These are phyloP conservation scores for Gonocerus acuteangulatus DNA, from an alignment of 2,888 invertebrate species.

Conservation along the genomic window DNA sequence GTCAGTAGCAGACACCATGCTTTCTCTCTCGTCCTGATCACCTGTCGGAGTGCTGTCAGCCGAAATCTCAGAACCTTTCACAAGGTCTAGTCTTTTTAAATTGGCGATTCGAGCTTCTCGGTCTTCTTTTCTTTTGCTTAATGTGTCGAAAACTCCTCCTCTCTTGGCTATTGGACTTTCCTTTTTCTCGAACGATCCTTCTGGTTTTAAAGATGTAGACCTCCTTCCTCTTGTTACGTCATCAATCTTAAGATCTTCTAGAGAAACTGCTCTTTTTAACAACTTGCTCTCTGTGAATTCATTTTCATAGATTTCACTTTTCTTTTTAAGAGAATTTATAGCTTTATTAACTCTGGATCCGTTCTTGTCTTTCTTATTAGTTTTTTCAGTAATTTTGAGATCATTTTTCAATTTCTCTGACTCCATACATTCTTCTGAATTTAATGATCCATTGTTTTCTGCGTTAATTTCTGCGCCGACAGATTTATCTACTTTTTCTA, in stretches of 20 bases:
- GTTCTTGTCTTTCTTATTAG: conserved; percentile 60
- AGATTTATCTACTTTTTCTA: background rate
- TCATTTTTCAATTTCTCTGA: conserved; percentile 40
- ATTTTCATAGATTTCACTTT: conserved; percentile 40
- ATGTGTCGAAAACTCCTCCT: conserved; percentile 6
- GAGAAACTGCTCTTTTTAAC: conserved; percentile 63
- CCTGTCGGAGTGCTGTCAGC: conserved; percentile 30
- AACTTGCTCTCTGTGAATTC: conserved; percentile 55
- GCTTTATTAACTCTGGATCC: conserved; percentile 41
- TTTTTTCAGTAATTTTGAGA: conserved; percentile 47
- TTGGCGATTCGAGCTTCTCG: conserved; percentile 4
- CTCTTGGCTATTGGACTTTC: conserved; percentile 43
- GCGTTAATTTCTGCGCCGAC: no score
- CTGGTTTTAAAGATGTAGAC: conserved; percentile 35
- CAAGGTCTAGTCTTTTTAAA: conserved; percentile 23
- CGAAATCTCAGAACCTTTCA: conserved; percentile 6
- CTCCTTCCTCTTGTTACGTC: conserved; percentile 9
- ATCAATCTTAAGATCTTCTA: conserved; percentile 40
- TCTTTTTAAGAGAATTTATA: conserved; percentile 40
- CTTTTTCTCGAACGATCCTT: conserved; percentile 46
- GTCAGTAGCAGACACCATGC: conserved; percentile 25
- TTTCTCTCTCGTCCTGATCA: conserved; percentile 27
- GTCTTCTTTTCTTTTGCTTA: conserved; percentile 25
- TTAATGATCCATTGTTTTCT: background rate
- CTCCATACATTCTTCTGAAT: background rate